A percentile compares a stretch with the other conserved stretches of the same genome.
Conservation (phyloP, 2,113 vertebrate genomes). For the Petromus typicus region DNA sequence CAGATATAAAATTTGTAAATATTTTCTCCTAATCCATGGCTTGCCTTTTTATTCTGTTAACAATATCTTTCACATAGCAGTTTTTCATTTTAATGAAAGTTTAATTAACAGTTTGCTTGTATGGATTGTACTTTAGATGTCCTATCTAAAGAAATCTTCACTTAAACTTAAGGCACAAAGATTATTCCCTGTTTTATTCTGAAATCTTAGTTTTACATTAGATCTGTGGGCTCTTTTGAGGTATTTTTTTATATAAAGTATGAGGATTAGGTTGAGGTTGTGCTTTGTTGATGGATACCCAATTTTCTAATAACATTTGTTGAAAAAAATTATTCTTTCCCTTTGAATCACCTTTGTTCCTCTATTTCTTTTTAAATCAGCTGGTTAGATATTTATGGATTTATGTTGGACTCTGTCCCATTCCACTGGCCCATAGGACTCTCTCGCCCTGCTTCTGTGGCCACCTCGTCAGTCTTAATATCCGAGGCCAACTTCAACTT, state of each 20-base stretch:
- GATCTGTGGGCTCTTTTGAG: background rate
- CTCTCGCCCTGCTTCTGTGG: background rate
- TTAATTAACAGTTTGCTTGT: background rate
- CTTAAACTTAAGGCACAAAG: background rate
- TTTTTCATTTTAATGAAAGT: conserved; percentile 3
- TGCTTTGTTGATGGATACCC: background rate
- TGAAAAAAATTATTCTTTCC: background rate
- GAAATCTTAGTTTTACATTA: background rate
- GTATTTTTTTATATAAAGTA: background rate
- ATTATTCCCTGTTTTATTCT: background rate
- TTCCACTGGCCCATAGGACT: background rate
- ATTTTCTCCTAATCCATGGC: background rate
- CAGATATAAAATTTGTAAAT: background rate
- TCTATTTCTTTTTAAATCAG: background rate
- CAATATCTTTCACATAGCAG: background rate
- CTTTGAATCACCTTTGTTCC: background rate
- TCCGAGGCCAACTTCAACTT: background rate
- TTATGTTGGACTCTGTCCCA: background rate
- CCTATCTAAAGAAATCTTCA: background rate
- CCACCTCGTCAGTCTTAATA: background rate
- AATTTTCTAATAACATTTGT: background rate
- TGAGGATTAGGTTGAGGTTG: background rate
- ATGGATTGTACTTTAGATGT: background rate
- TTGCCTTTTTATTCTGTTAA: background rate
- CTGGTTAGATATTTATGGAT: background rate